Evolutionary conservation across 2,797 vertebrate genomes (phyloP).

Genomic region (Hydrolagus colliei): DNA sequence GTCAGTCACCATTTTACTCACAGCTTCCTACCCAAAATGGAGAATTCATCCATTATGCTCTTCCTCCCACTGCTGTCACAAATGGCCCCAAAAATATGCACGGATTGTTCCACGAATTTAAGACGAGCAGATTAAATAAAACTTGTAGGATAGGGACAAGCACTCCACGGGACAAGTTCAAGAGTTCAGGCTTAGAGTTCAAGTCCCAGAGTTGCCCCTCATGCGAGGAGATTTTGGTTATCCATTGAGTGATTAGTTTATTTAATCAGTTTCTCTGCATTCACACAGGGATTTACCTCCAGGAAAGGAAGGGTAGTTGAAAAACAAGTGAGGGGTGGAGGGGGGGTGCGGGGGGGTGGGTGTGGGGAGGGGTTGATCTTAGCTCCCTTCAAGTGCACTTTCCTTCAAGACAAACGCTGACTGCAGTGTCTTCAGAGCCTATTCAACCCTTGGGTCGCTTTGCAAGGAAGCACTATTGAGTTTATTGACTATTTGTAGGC

Average conservation of each 20-base stretch:
- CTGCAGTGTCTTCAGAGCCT: background rate
- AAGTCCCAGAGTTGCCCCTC: background rate
- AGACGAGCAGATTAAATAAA: background rate
- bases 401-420: background rate
- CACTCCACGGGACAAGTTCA: background rate
- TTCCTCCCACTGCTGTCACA: background rate
- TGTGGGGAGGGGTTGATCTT: background rate
- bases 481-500: too few species aligned
- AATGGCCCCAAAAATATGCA: background rate
- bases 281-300: background rate
- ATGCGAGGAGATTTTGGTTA: background rate
- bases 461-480: too few species aligned
- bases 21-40: background rate
- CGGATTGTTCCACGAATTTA: background rate
- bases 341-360: too few species aligned
- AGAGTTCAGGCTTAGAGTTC: background rate
- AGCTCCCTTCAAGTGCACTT: background rate
- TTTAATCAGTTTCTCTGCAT: conserved; percentile 1
- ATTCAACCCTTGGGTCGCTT: background rate
- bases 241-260: background rate
- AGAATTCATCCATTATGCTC: background rate
- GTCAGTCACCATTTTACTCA: background rate
- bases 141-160: background rate
- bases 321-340: background rate
- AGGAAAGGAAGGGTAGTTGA: background rate